Evolutionary conservation across 2,113 vertebrate genomes (phyloP), one percentile per base, ranked within the genome.

Genomic region (Paralichthys olivaceus): DNA sequence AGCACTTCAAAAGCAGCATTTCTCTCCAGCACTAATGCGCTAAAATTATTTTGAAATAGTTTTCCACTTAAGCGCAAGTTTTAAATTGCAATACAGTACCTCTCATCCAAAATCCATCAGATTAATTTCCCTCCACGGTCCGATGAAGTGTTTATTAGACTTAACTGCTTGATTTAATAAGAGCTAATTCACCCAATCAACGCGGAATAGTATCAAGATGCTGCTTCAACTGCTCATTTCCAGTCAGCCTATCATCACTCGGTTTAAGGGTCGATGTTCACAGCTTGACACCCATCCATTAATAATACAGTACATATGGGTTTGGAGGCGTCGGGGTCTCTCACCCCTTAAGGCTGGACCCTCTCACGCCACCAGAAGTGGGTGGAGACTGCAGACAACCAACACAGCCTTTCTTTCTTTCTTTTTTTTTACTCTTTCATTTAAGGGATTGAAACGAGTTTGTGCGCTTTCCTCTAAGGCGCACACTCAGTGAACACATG

Each of bases 331-430:
- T 26, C n/a, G 72, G 61, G 81, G 76, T 81, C 78, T 66, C 85
- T 47, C 84, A 40, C 67, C 51, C 61, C 77, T 84, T 71, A 81
- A 77, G 69, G 75, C 69, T 68, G 63, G 75, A 80, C 59, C 80
- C 80, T 72, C 90, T 93, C 90, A 93, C 90, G 81, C 92, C 92
- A 92, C 87, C 84, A 71, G 47, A 80, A 82, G 69, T 63, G 87
- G 92, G 92, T 8, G 89, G 87, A 83, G 88, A 68, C 72, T 87
- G 23, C 29, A 58, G 23, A 58, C 57, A 80, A 43, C 11, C 45
- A 49, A 49, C 45, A 49, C 45, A 19, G 45, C 7, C 19, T 53
- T n/a, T n/a, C 49, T n/a, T 8, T n/a, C 19, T n/a, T n/a, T n/a
- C 6, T 56, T 72, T 32, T 23, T 20, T 49, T 53, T 54, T 37